phyloP scores from a whole-genome alignment of 2,797 vertebrate species.

The Lagothrix lagotricha region DNA sequence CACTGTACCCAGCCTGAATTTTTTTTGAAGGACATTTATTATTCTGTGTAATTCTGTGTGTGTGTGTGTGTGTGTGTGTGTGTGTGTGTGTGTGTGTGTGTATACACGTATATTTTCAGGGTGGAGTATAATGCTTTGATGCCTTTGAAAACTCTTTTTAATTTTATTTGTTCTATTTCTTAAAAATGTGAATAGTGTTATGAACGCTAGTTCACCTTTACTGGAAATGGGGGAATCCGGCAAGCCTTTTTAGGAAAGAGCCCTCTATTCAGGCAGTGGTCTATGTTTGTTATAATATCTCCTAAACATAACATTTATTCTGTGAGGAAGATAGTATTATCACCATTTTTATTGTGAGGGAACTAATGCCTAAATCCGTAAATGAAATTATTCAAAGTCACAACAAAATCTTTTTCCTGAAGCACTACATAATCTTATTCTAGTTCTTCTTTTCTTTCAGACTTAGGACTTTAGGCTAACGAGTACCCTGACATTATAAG shows the following conservation, averaged over 20 bases:
- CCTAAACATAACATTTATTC: slow-evolving; percentile 2
- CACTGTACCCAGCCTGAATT: neutral
- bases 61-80: too few species aligned
- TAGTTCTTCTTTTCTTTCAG: slow-evolving; percentile 4
- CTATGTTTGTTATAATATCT: neutral
- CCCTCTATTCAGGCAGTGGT: neutral
- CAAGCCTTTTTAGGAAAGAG: neutral
- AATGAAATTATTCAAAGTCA: slow-evolving; percentile 5
- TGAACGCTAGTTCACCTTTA: slow-evolving; percentile 46
- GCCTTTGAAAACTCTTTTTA: neutral
- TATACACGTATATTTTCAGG: neutral
- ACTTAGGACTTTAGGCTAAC: neutral
- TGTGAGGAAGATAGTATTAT: neutral
- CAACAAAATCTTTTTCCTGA: slow-evolving; percentile 9
- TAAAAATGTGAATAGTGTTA: slow-evolving; percentile 12
- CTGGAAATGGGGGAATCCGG: slow-evolving; percentile 34
- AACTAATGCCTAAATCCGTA: neutral
- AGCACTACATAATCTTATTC: neutral
- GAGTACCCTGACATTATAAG: neutral
- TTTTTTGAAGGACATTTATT: neutral
- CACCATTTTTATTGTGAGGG: neutral
- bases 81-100: too few species aligned
- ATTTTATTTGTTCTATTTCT: slow-evolving; percentile 45
- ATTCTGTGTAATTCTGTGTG: neutral
- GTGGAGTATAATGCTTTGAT: slow-evolving; percentile 30